Percentiles rank a stretch among this genome's conserved stretches.
phyloP scores from a whole-genome alignment of 2,113 vertebrate genomes.

The Spheniscus mendiculus region DNA sequence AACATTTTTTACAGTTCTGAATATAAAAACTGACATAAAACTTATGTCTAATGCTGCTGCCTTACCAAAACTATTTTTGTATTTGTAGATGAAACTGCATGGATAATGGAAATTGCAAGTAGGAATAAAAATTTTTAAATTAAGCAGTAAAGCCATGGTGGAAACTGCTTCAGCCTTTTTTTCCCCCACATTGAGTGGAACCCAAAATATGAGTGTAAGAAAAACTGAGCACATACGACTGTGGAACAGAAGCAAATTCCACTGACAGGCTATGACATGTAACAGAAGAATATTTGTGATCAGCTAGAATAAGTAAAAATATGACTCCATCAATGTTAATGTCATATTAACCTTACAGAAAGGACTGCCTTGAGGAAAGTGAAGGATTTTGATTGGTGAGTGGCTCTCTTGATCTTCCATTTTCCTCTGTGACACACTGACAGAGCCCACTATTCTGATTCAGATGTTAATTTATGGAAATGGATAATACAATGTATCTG shows the following conservation, averaged over 20 bases:
- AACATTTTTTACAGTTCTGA: not conserved
- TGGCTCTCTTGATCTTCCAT: not conserved
- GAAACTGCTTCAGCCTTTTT: not conserved
- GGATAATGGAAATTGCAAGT: not conserved
- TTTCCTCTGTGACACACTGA: not conserved
- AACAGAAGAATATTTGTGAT: not conserved
- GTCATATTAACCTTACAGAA: not conserved
- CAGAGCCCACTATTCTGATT: conserved; percentile 1
- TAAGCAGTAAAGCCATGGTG: not conserved
- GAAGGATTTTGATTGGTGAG: not conserved
- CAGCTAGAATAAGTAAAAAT: not conserved
- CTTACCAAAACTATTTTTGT: not conserved
- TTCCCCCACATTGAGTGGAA: fast-evolving
- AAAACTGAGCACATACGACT: not conserved
- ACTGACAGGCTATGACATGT: not conserved
- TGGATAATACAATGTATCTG: conserved; percentile 38
- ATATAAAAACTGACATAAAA: not conserved
- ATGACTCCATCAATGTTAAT: not conserved
- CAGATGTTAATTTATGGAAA: conserved; percentile 64
- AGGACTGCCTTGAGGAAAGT: not conserved
- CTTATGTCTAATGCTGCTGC: not conserved
- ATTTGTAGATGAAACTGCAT: not conserved
- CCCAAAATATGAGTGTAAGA: not conserved
- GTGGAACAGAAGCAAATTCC: not conserved
- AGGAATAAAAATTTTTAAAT: not conserved